These are phyloP conservation scores for Gonioctena quinquepunctata DNA, from an alignment of 1,140 invertebrate genomes.

Conservation along the genomic window DNA sequence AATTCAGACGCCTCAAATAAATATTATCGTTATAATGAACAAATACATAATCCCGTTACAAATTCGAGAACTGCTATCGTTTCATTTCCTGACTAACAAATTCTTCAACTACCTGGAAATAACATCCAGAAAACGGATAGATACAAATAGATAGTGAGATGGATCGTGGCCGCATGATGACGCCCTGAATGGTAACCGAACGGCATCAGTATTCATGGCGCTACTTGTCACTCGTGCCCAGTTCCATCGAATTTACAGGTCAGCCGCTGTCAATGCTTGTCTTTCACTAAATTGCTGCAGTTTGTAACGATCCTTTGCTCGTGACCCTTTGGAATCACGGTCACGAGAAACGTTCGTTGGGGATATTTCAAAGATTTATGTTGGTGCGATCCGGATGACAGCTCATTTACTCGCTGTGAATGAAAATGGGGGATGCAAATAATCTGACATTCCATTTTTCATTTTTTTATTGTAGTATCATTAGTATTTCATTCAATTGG, in stretches of 20 bases:
- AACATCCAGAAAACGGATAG: constrained; percentile 16
- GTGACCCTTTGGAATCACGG: constrained; percentile 12
- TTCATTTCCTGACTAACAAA: background rate
- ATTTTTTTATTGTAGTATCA: too few species aligned
- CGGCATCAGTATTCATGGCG: constrained; percentile 41
- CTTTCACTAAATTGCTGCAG: constrained; percentile 35
- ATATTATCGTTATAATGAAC: too few species aligned
- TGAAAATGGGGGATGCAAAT: too few species aligned
- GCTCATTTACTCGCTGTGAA: background rate
- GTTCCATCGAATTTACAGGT: constrained; percentile 34
- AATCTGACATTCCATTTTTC: too few species aligned
- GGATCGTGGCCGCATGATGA: constrained; percentile 33
- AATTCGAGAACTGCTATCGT: too few species aligned
- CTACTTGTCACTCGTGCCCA: constrained; percentile 33
- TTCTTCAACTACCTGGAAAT: background rate
- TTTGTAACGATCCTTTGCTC: constrained; percentile 25
- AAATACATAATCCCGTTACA: too few species aligned
- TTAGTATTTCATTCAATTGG: too few species aligned
- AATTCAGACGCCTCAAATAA: too few species aligned
- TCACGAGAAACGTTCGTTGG: background rate
- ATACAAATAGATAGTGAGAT: constrained; percentile 32
- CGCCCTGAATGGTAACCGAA: constrained; percentile 26
- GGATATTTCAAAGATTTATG: constrained; percentile 4
- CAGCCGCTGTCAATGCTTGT: constrained; percentile 44
- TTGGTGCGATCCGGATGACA: background rate